These are phyloP conservation scores for Mastacembelus armatus DNA, from an alignment of 2,797 vertebrate genomes.

Conservation along the genomic window DNA sequence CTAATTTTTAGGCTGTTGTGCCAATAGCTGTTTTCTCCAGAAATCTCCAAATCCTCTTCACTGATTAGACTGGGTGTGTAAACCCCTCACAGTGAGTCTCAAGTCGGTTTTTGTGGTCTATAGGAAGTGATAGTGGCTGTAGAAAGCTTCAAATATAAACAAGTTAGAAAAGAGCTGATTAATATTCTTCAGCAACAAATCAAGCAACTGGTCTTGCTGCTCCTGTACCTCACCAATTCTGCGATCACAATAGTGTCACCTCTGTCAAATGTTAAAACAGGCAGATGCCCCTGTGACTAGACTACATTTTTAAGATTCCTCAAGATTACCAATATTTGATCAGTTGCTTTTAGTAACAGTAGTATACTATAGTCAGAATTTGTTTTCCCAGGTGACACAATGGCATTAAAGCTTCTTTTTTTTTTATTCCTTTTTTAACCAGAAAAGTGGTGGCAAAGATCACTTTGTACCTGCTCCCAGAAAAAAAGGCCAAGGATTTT, in stretches of 20 bases:
- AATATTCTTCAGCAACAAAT: slow-evolving; percentile 1
- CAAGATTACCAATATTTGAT: neutral
- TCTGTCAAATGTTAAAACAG: neutral
- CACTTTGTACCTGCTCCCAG: slow-evolving; percentile 37
- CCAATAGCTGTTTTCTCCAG: neutral
- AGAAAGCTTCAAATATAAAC: too few relatives aligned
- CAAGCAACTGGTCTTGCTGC: too few relatives aligned
- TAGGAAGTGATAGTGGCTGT: slow-evolving; percentile 40
- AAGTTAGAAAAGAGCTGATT: neutral
- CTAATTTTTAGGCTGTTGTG: neutral
- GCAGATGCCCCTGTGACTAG: neutral
- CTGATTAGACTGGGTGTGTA: slow-evolving; percentile 28
- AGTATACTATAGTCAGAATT: too few relatives aligned
- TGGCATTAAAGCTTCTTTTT: too few relatives aligned
- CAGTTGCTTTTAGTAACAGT: neutral
- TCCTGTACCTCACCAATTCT: too few relatives aligned
- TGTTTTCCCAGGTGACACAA: too few relatives aligned
- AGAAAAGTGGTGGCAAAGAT: slow-evolving; percentile 31
- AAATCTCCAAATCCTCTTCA: slow-evolving; percentile 13
- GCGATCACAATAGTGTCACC: neutral
- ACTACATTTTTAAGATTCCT: neutral
- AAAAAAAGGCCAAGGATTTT: slow-evolving; percentile 44
- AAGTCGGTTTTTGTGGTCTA: slow-evolving; percentile 26
- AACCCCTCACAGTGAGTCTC: slow-evolving; percentile 12
- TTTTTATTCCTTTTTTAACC: slow-evolving; percentile 29